A percentile compares a stretch with the other conserved stretches of the same genome.
Conservation (phyloP, 2,888 invertebrate genomes). For the Rapana venosa region DNA sequence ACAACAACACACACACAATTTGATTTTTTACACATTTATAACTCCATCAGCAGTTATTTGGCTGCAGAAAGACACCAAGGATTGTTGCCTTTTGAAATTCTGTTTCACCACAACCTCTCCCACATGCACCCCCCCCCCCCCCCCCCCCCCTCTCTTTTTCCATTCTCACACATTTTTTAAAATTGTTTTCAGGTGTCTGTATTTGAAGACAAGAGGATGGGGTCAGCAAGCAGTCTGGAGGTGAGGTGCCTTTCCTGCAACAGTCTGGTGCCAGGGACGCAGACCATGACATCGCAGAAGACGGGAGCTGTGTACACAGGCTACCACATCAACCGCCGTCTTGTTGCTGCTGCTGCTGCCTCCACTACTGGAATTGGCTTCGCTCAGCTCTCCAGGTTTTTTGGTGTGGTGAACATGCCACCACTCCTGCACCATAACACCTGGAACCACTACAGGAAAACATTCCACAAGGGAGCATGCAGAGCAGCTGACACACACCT, state of each 20-base stretch:
- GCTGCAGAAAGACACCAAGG: too few species aligned
- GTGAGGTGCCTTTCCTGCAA: not conserved
- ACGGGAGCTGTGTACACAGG: not conserved
- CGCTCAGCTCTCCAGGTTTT: not conserved
- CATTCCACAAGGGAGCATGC: not conserved
- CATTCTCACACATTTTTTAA: not conserved
- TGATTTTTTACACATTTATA: too few species aligned
- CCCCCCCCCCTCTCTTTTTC: not conserved
- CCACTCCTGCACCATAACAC: constrained; percentile 9
- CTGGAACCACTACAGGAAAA: not conserved
- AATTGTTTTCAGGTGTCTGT: not conserved
- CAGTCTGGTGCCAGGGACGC: not conserved
- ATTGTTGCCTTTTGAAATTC: too few species aligned
- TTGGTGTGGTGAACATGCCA: not conserved
- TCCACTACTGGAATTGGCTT: not conserved
- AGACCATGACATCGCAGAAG: constrained; percentile 18
- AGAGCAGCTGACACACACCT: not conserved
- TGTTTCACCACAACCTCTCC: too few species aligned
- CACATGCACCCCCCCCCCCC: too few species aligned
- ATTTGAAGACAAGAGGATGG: constrained; percentile 5
- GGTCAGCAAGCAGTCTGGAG: not conserved
- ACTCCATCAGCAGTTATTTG: too few species aligned
- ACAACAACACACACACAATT: too few species aligned
- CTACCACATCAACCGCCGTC: not conserved
- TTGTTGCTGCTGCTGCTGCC: not conserved